phyloP scores from a whole-genome alignment of 1,140 invertebrate species.

The Phortica variegata region DNA sequence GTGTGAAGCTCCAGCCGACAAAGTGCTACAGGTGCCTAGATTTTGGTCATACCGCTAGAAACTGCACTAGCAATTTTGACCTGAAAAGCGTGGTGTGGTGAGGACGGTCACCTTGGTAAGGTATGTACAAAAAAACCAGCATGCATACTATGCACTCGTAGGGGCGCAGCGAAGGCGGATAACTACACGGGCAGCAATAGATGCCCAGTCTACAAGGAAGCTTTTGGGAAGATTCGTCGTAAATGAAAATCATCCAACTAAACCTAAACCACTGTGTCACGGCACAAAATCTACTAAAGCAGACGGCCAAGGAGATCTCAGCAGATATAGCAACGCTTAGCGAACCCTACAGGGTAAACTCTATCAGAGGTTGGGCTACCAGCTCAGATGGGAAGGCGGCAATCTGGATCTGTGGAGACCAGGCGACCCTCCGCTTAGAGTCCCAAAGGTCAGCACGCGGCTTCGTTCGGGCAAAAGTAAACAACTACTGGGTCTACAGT shows the following conservation, averaged over 20 bases:
- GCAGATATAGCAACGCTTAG: not conserved
- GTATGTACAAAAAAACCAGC: too few species aligned
- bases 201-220: too few species aligned
- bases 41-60: too few species aligned
- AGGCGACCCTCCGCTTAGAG: not conserved
- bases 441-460: not conserved
- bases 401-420: not conserved
- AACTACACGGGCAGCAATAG: too few species aligned
- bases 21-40: too few species aligned
- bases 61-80: too few species aligned
- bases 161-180: too few species aligned
- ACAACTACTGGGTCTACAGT: not conserved
- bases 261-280: slow-evolving; percentile 12
- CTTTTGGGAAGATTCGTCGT: too few species aligned
- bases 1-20: too few species aligned
- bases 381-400: not conserved
- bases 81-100: too few species aligned
- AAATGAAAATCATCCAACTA: slow-evolving; percentile 44
- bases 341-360: not conserved
- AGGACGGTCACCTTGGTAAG: too few species aligned
- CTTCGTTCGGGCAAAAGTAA: not conserved
- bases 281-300: not conserved
- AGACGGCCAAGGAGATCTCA: not conserved
- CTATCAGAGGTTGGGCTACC: not conserved
- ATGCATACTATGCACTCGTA: too few species aligned